Base-by-base conservation (phyloP, 30 jellyfish, hydroid and myxozoan genomes). In the Sanderia malayensis region DNA sequence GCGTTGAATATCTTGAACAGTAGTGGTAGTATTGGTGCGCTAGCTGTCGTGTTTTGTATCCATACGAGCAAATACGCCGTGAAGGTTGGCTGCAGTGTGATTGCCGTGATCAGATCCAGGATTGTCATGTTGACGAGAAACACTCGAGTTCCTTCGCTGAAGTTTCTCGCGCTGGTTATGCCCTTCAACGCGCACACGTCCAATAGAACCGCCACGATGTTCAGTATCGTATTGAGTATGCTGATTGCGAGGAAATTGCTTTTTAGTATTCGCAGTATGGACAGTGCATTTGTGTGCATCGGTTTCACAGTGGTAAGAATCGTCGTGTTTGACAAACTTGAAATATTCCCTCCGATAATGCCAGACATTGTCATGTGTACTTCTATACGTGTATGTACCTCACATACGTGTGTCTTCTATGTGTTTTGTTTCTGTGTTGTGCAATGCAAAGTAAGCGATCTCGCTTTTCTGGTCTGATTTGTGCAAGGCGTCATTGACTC, bases 101-200 rank as follows among this genome's bases (percentile, higher is more conserved):
- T 33, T 21, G 87, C 87, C 28, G 73, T 59, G 10, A 76, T 62
- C 55, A 76, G 63, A 62, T 76, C 87, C 27, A 76, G 55, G 49
- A 76, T 46, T 45, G 80, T 76, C 79, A 76, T 32, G 61, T 76
- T 76, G 58, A 71, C 79, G 37, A 76, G 87, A 32, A 76, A 76
- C 34, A 76, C 80, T 8, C 87, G 80, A 1, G 80, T 76, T 4
- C 80, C 87, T 0, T 67, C 22, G 72, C 71, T 76, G 80, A 76
- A 76, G 25, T 76, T 61, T 21, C 59, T 41, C 9, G 87, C 87
- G 76, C 46, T 76, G 61, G 62, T 34, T 15, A 76, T 76, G 37
- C 87, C 87, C 7, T 26, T 61, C 33, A 76, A 19, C 26, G 80
- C 87, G 23, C 53, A 30, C 62, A 76, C 44, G 18, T 61, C 87